Percentiles rank a stretch among this genome's conserved stretches.
Evolutionary conservation across 1,140 invertebrate species (phyloP).

Genomic region (Papilio xuthus): DNA sequence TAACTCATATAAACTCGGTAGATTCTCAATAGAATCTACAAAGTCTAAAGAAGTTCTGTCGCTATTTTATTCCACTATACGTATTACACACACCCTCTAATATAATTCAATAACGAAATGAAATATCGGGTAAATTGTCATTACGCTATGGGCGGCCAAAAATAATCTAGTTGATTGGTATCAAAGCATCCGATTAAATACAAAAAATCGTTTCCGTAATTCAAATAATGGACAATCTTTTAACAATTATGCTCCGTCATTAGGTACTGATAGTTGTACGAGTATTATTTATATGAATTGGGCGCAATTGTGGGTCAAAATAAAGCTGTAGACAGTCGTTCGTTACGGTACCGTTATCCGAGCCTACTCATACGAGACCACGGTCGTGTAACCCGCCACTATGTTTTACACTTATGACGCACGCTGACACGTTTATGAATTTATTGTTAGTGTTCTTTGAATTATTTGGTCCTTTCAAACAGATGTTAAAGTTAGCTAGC

Average conservation of each 20-base stretch:
- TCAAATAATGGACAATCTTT: background rate
- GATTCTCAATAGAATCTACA: background rate
- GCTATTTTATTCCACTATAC: constrained; percentile 1
- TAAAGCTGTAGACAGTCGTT: constrained; percentile 48
- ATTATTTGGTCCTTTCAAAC: constrained; percentile 48
- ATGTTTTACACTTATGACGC: constrained; percentile 31
- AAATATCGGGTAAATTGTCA: background rate
- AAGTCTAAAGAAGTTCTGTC: background rate
- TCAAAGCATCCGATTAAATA: too few species aligned
- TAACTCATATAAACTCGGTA: background rate
- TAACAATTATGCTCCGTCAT: background rate
- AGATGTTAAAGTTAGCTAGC: constrained; percentile 41
- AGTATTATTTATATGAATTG: constrained; percentile 22
- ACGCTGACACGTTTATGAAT: constrained; percentile 34
- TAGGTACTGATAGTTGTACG: background rate
- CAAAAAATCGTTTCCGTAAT: too few species aligned
- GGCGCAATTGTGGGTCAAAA: constrained; percentile 47
- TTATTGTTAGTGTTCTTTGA: constrained; percentile 42
- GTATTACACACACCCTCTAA: background rate
- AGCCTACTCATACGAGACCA: constrained; percentile 29
- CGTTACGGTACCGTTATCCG: constrained; percentile 62
- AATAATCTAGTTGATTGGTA: background rate
- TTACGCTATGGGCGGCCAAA: background rate
- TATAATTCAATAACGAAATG: background rate
- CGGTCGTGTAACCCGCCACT: constrained; percentile 10